Conservation (phyloP, 2,888 invertebrate species). For the Mythimna albipuncta region DNA sequence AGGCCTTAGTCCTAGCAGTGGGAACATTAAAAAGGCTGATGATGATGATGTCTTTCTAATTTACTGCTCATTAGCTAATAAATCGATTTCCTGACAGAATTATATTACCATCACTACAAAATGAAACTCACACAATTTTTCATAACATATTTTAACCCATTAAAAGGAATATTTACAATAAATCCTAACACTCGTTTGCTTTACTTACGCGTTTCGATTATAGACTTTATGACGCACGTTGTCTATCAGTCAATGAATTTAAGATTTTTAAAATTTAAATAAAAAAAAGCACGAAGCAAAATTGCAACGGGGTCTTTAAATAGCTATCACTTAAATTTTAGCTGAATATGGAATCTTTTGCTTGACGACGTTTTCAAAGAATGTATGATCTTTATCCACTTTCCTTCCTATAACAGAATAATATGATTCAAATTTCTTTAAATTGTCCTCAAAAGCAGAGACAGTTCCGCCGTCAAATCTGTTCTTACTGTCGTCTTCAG, state of each 20-base stretch:
- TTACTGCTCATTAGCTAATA: not conserved
- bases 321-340: conserved; percentile 70
- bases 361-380: conserved; percentile 60
- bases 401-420: conserved; percentile 32
- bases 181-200: no score
- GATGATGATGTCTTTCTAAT: not conserved
- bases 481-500: conserved; percentile 69
- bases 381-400: conserved; percentile 29
- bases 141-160: not conserved
- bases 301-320: conserved; percentile 59
- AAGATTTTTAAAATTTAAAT: not conserved
- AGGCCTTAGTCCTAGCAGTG: no score
- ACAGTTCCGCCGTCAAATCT: conserved; percentile 26
- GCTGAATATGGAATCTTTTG: conserved; percentile 72
- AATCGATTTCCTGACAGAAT: not conserved
- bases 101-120: not conserved
- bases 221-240: no score
- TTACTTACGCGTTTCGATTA: no score
- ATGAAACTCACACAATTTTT: not conserved
- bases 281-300: not conserved
- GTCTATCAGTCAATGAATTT: not conserved
- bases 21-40: no score
- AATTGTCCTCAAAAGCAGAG: conserved; percentile 66
- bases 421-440: conserved; percentile 57
- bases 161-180: no score